A percentile compares a stretch with the other conserved stretches of the same genome.
phyloP scores from a whole-genome alignment of 2,888 invertebrate species.

The Cosmorhoe ocellata region DNA sequence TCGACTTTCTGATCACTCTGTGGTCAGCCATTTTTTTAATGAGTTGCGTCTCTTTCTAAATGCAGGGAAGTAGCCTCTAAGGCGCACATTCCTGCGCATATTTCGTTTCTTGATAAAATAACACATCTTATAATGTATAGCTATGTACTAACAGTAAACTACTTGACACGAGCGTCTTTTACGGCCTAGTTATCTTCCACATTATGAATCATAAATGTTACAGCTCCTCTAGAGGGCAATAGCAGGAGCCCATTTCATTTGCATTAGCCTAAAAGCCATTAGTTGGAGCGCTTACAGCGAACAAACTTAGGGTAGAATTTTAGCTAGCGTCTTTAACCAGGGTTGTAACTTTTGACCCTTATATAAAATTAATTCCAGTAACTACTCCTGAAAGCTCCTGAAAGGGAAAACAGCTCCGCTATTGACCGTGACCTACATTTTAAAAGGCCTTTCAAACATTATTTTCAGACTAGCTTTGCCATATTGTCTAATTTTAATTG shows the following conservation, averaged over 20 bases:
- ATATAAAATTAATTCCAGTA: constrained; percentile 15
- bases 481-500: too few relatives aligned
- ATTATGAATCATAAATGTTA: constrained; percentile 23
- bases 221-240: constrained; percentile 15
- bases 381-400: constrained; percentile 8
- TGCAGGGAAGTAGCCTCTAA: too few relatives aligned
- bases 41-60: too few relatives aligned
- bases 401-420: constrained; percentile 7
- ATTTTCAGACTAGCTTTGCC: too few relatives aligned
- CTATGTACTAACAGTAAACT: not conserved
- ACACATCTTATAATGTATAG: not conserved
- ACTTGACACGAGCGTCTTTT: constrained; percentile 9
- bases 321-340: constrained; percentile 7
- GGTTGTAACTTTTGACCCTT: constrained; percentile 15
- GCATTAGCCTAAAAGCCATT: constrained; percentile 2
- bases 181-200: constrained; percentile 13
- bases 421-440: constrained; percentile 10
- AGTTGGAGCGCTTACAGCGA: not conserved
- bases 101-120: too few relatives aligned
- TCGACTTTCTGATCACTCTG: not conserved
- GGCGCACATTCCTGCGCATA: too few relatives aligned
- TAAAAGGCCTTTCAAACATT: too few relatives aligned
- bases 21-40: too few relatives aligned
- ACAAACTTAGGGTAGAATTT: constrained; percentile 4
- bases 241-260: constrained; percentile 13